These are phyloP conservation scores for Thelaira solivaga DNA, from an alignment of 2,888 invertebrate species.

Conservation along the genomic window DNA sequence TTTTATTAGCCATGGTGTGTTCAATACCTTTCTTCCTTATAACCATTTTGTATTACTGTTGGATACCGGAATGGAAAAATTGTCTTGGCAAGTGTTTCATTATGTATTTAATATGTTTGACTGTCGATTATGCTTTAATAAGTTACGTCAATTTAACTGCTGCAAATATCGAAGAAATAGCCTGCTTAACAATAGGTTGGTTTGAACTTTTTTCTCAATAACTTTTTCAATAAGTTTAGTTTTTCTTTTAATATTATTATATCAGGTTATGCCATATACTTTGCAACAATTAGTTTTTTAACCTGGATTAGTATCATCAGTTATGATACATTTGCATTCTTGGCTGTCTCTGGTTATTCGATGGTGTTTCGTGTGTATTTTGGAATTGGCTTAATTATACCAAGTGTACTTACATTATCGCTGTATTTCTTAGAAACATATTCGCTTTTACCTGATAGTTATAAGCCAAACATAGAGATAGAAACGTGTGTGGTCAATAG, in stretches of 20 bases:
- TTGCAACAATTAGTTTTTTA: slow-evolving; percentile 3
- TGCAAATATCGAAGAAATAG: background rate
- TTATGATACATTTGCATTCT: background rate
- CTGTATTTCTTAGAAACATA: background rate
- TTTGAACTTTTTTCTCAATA: background rate
- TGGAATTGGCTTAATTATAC: background rate
- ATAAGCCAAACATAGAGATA: slow-evolving; percentile 4
- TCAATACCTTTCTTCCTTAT: background rate
- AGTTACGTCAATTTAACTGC: background rate
- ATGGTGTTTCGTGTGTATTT: background rate
- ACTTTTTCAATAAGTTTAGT: background rate
- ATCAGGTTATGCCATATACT: slow-evolving; percentile 9
- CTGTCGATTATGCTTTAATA: background rate
- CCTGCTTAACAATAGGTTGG: background rate
- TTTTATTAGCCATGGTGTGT: background rate
- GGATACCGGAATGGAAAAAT: background rate
- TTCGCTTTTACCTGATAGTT: background rate
- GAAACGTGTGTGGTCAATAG: slow-evolving; percentile 1
- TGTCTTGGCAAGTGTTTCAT: background rate
- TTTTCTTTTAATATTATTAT: background rate
- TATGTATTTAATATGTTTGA: slow-evolving; percentile 18
- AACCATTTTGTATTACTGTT: background rate
- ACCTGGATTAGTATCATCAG: slow-evolving; percentile 17
- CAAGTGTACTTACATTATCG: background rate
- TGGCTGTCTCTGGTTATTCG: background rate